Base-by-base conservation (phyloP, 2,797 vertebrate genomes). In the Enteromius fasciolatus region DNA sequence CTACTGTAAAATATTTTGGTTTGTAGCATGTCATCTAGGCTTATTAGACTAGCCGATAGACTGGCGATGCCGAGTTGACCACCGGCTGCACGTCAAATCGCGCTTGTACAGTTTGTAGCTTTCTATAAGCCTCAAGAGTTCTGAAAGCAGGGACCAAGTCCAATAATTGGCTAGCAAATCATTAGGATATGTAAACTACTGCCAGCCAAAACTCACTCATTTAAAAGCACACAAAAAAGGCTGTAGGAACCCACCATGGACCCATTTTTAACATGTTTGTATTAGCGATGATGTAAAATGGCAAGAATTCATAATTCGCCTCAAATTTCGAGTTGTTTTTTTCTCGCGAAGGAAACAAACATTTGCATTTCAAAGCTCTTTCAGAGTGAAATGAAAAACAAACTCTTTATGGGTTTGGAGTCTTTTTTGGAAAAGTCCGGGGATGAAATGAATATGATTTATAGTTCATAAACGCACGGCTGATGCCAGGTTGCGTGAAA, bases 281-380 rank as follows among this genome's bases (percentile, higher is more conserved):
- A 75, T 94, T 93, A 89, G 87, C 80, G 89, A 91, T 93, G 93
- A 94, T 93, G 93, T 94, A 87, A 94, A 94, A 93, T 88, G 90
- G 90, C 86, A 85, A 90, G 88, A 93, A 93, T 94, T 93, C 89
- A 93, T 89, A 93, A 92, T 93, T 93, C 91, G 92, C 93, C 89
- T 91, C 84, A 87, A 86, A 91, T 94, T 92, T 93, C 81, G 70
- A 87, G 89, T 31, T 66, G 28, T 54, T 87, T 82, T 93, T 92
- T 89, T 84, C 89, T 76, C 1, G 83, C 89, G 86, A 85, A 90
- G 89, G 91, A 94, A 94, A 93, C 91, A 93, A 92, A 92, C 89
- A 94, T 95, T 94, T 94, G 90, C 93, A 93, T 95, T 95, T 94
- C 92, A 94, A 94, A 94, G 93, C 90, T 91, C 81, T 88, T 89